Base-by-base conservation (phyloP, 2,113 vertebrate species). In the Ia io region DNA sequence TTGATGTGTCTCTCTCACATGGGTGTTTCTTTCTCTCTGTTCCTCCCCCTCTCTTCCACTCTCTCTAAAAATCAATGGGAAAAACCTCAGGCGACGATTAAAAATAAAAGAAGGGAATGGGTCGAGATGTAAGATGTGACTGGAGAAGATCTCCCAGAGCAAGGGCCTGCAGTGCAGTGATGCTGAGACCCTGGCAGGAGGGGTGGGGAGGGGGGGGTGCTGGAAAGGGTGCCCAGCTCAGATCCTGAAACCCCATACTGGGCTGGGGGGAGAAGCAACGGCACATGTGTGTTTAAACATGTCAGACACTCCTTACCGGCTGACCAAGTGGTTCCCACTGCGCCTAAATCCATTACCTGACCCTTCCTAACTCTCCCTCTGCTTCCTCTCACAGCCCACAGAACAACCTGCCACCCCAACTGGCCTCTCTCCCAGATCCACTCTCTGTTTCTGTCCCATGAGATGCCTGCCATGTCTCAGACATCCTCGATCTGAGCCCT, bases 221-320 rank as follows among this genome's bases (percentile, higher is more conserved):
- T 1, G n/a, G 70, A 79, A 76, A 35, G 18, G 30, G 37, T 4
- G 9, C 11, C 42, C 9, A 37, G 30, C 32, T 69, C 6, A 16
- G 76, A 35, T 1, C 14, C 51, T 16, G 30, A 0, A 3, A 30
- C 6, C 35, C 44, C 22, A 30, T 3, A 17, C 23, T 0, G 18
- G 44, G 44, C 28, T 63, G 23, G 53, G 67, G 42, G 9, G 35
- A 61, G 56, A 80, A 83, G 14, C 67, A 6, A 6, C 0, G 0
- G 1, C 30, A 84, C 56, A 30, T 0, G 0, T 30, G 30, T 30
- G 20, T 47, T 59, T 90, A 30, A 18, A 23, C 3, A 23, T 47
- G 42, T n/a, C 37, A 35, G 44, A 70, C 22, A 20, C 40, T 84
- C 37, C 73, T 30, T 30, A 61, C 11, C 32, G 22, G 4, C 23